Base-by-base conservation (phyloP, 2,888 invertebrate species). In the Formica aserva region DNA sequence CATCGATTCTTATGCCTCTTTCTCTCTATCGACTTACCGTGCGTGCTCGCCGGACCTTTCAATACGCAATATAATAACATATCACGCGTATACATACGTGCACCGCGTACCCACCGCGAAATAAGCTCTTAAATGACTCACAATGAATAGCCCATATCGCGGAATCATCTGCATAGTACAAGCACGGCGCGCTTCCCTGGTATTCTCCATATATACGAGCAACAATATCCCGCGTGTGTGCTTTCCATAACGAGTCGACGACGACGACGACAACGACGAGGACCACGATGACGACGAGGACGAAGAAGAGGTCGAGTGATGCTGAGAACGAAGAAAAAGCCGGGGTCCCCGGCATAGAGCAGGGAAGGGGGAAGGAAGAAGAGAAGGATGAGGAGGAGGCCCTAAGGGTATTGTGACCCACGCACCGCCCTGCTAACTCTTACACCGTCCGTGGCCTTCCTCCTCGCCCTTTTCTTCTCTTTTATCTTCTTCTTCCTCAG, bases 131-230 rank as follows among this genome's bases (percentile, higher is more conserved):
- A 92, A 93, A 93, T 93, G 92, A 93, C 91, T 93, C 93, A 90
- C 93, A 93, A 92, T 93, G 93, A 93, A 93, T 93, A 92, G 93
- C 88, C 91, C 91, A 91, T 93, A 94, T 94, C 94, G 92, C 87
- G 91, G 90, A 93, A 93, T 93, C 93, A 94, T 94, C 94, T 94
- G 93, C 93, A 93, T 93, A 93, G 93, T 91, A 92, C 93, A 93
- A 92, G 93, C 87, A 86, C 78, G 86, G 87, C 80, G 87, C 88
- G 89, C 92, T 92, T 92, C 91, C 90, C 91, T 89, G 87, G 87
- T 90, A 89, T 88, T 89, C 91, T 91, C 91, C 92, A 87, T 92
- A 90, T 92, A 91, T 91, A 91, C 89, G 90, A 92, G 92, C 92
- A 93, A 93, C 93, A 91, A 93, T 93, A 93, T 93, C 88, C 89